Evolutionary conservation across 2,888 invertebrate genomes (phyloP).

Genomic region (Aquatica leii): DNA sequence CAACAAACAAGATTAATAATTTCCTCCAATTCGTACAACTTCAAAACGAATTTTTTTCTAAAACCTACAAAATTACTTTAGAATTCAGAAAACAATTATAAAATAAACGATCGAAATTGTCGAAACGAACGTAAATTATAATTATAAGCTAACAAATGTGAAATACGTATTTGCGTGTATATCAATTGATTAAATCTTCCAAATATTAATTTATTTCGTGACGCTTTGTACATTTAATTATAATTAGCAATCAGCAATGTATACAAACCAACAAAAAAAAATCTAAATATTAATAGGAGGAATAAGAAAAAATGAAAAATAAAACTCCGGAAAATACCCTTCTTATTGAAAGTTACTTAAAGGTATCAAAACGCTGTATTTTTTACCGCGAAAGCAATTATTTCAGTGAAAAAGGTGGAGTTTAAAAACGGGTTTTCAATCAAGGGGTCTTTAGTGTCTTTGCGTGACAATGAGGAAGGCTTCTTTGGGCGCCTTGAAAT

Average conservation of each 20-base stretch:
- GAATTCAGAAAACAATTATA: too few relatives aligned
- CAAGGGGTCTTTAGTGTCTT: constrained; percentile 60
- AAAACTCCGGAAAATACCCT: constrained; percentile 26
- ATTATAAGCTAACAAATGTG: too few relatives aligned
- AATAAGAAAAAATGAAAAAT: constrained; percentile 36
- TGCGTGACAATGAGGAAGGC: constrained; percentile 57
- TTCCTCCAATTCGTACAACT: too few relatives aligned
- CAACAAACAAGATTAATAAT: too few relatives aligned
- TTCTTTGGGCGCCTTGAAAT: constrained; percentile 42
- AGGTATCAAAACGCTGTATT: constrained; percentile 44
- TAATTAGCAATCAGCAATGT: constrained; percentile 34
- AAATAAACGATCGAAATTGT: too few relatives aligned
- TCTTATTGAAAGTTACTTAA: constrained; percentile 38
- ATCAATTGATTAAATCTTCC: constrained; percentile 2
- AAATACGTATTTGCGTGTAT: not conserved
- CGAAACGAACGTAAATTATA: too few relatives aligned
- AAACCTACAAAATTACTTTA: too few relatives aligned
- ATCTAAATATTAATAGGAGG: constrained; percentile 17
- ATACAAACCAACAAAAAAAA: constrained; percentile 21
- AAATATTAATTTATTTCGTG: constrained; percentile 26
- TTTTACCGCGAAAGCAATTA: constrained; percentile 55
- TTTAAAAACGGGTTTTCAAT: constrained; percentile 59
- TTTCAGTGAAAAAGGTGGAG: constrained; percentile 55
- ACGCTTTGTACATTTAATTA: constrained; percentile 30
- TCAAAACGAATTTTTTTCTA: too few relatives aligned